A percentile compares a stretch with the other conserved stretches of the same genome.
phyloP scores from a whole-genome alignment of 2,797 vertebrate species.

The Rhinella marina region DNA sequence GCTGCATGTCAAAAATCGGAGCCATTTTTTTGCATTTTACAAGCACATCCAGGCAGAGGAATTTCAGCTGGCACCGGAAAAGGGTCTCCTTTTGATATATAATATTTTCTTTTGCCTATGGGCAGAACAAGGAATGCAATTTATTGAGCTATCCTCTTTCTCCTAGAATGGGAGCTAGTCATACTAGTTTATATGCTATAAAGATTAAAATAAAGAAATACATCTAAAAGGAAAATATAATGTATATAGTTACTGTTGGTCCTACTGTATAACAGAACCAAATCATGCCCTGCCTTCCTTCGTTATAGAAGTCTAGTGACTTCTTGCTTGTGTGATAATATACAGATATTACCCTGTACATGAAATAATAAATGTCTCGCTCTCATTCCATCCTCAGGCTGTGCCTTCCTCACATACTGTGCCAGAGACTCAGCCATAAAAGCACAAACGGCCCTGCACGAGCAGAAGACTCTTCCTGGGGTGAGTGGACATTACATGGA shows the following conservation, averaged over 20 bases:
- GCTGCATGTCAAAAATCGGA: not conserved
- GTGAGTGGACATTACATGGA: constrained; percentile 76
- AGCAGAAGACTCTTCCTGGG: constrained; percentile 98
- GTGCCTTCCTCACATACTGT: constrained; percentile 98
- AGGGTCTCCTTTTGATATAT: constrained; percentile 32
- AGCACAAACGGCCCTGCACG: constrained; percentile 97
- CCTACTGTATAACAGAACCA: too few relatives aligned
- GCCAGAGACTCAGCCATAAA: constrained; percentile 98
- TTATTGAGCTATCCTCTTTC: constrained; percentile 5
- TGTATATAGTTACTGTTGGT: too few relatives aligned
- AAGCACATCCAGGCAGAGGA: constrained; percentile 13
- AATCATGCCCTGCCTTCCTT: not conserved
- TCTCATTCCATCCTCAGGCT: constrained; percentile 77
- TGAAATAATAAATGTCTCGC: constrained; percentile 3
- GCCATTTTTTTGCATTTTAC: constrained; percentile 10
- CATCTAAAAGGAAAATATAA: not conserved
- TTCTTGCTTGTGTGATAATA: not conserved
- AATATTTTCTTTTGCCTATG: constrained; percentile 10
- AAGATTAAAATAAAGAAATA: not conserved
- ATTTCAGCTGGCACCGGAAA: constrained; percentile 7
- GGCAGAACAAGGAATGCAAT: not conserved
- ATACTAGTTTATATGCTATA: not conserved
- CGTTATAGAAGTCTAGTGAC: not conserved
- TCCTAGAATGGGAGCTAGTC: not conserved
- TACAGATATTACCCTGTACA: not conserved